Conservation (phyloP, 1,140 invertebrate species). For the Nautilus pompilius region DNA sequence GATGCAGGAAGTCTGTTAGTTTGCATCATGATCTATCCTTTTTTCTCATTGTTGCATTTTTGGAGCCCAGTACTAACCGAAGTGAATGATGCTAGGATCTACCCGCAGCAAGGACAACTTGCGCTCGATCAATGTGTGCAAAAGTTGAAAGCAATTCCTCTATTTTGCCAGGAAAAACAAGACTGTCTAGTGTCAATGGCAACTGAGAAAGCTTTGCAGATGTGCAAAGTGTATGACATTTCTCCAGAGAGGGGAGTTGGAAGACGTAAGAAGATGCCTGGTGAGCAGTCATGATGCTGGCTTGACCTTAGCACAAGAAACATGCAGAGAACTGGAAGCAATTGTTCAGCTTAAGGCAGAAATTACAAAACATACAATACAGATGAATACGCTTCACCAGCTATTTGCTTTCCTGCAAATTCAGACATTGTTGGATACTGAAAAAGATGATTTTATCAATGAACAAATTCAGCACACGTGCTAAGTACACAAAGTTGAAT, state of each 20-base stretch:
- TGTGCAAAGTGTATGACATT: neutral
- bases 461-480: too few relatives aligned
- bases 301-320: neutral
- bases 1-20: neutral
- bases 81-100: neutral
- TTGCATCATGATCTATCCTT: too few relatives aligned
- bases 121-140: neutral
- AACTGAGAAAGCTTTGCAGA: neutral
- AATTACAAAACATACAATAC: too few relatives aligned
- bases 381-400: too few relatives aligned
- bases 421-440: too few relatives aligned
- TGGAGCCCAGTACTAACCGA: neutral
- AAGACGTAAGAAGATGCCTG: neutral
- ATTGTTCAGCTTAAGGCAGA: too few relatives aligned
- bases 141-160: slow-evolving; percentile 13
- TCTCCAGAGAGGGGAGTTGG: neutral
- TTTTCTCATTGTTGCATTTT: neutral
- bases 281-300: neutral
- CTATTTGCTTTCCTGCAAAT: too few relatives aligned
- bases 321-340: too few relatives aligned
- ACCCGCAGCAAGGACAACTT: neutral
- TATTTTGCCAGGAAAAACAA: slow-evolving; percentile 13
- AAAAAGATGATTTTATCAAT: too few relatives aligned
- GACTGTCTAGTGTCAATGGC: neutral
- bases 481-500: too few relatives aligned